Percentiles rank a stretch among this genome's conserved stretches.
These are phyloP conservation scores for Drosophila testacea DNA, from an alignment of 2,888 invertebrate species.

Conservation along the genomic window DNA sequence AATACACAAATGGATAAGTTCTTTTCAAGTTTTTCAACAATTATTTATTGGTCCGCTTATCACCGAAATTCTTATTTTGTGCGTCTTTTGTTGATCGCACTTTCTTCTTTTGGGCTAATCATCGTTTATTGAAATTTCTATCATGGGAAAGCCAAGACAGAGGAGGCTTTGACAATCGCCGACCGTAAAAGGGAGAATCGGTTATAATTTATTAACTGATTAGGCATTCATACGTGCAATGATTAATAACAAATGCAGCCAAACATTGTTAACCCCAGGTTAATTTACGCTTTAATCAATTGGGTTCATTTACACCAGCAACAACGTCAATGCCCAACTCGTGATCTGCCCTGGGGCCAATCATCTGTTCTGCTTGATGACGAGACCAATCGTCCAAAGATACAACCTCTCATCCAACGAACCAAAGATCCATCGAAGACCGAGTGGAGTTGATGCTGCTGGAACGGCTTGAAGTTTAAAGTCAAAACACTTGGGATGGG, in stretches of 20 bases:
- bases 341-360: conserved; percentile 64
- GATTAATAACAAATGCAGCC: conserved; percentile 80
- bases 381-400: conserved; percentile 62
- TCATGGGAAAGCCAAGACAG: conserved; percentile 66
- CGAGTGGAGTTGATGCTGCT: conserved; percentile 13
- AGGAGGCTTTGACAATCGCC: conserved; percentile 63
- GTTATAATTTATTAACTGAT: conserved; percentile 77
- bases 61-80: conserved; percentile 36
- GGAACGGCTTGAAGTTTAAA: conserved; percentile 53
- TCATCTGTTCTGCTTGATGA: conserved; percentile 80
- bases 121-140: conserved; percentile 75
- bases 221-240: conserved; percentile 79
- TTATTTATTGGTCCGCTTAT: conserved; percentile 71
- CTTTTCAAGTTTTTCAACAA: conserved; percentile 48
- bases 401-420: conserved; percentile 22
- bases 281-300: conserved; percentile 82
- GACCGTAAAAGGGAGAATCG: conserved; percentile 38
- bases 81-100: conserved; percentile 43
- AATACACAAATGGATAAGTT: conserved; percentile 28
- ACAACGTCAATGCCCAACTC: conserved; percentile 35
- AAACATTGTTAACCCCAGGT: conserved; percentile 80
- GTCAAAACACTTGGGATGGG: conserved; percentile 79
- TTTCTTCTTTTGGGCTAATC: conserved; percentile 66
- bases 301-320: conserved; percentile 79
- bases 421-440: conserved; percentile 10